Evolutionary conservation across 2,113 vertebrate species (phyloP).

Genomic region (Eulemur macaco): DNA sequence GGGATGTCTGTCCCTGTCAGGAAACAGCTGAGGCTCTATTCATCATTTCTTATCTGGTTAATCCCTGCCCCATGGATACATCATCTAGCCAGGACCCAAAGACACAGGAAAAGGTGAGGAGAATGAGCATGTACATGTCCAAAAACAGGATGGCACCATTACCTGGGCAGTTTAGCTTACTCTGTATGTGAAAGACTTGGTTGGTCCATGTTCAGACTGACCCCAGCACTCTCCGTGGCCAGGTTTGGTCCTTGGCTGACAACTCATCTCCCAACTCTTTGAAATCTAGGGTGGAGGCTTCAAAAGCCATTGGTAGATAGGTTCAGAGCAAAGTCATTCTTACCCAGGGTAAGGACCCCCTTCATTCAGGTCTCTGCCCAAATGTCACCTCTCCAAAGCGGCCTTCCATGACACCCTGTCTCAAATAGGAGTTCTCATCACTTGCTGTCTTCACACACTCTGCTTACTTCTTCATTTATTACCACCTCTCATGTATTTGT

Average conservation of each 20-base stretch:
- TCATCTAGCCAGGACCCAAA: background rate
- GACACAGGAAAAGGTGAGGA: background rate
- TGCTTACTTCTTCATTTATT: background rate
- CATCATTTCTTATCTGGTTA: background rate
- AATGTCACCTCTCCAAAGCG: background rate
- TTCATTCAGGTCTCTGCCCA: background rate
- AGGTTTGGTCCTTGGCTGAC: background rate
- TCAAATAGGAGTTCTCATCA: background rate
- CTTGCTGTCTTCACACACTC: background rate
- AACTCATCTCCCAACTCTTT: background rate
- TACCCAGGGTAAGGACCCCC: background rate
- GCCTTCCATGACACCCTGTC: background rate
- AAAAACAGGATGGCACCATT: background rate
- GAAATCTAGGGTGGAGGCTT: background rate
- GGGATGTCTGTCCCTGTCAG: background rate
- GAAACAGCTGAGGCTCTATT: background rate
- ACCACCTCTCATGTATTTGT: background rate
- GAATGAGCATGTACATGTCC: background rate
- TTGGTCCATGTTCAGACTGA: background rate
- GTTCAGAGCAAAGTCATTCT: background rate
- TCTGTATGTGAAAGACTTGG: background rate
- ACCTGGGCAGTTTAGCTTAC: background rate
- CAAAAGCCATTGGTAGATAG: background rate
- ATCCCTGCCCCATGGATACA: accelerated
- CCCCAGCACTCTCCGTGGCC: background rate